Evolutionary conservation across 1,140 invertebrate genomes (phyloP).

Genomic region (Nebria ingens): DNA sequence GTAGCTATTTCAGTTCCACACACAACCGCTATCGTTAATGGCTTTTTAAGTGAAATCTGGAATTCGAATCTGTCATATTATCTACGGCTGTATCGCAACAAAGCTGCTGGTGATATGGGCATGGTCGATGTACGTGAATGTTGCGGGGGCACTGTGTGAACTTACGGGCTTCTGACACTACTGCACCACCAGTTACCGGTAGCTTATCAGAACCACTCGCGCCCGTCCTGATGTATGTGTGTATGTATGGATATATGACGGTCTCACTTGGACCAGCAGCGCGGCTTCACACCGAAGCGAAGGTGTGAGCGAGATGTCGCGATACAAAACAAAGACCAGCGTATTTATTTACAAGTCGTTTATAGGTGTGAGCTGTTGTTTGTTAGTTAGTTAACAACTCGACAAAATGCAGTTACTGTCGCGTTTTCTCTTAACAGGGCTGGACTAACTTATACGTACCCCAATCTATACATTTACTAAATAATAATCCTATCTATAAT

Average conservation of each 20-base stretch:
- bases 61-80: slow-evolving; percentile 25
- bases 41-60: slow-evolving; percentile 25
- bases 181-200: not conserved
- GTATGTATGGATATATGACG: too few species aligned
- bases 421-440: not conserved
- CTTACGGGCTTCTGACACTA: not conserved
- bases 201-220: slow-evolving; percentile 4
- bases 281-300: not conserved
- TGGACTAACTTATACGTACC: too few species aligned
- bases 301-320: not conserved
- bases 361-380: slow-evolving; percentile 6
- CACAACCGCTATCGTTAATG: slow-evolving; percentile 15
- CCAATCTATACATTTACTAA: too few species aligned
- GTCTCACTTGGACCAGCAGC: not conserved
- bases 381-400: slow-evolving; percentile 6
- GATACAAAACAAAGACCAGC: not conserved
- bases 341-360: slow-evolving; percentile 8
- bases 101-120: not conserved
- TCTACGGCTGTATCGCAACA: slow-evolving; percentile 18
- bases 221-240: not conserved
- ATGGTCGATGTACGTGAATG: not conserved
- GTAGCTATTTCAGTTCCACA: too few species aligned
- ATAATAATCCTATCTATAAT: too few species aligned
- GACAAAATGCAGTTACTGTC: not conserved
- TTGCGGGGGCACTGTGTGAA: not conserved